Conservation (phyloP, 1,140 invertebrate genomes). For the Drosophila lacertosa region DNA sequence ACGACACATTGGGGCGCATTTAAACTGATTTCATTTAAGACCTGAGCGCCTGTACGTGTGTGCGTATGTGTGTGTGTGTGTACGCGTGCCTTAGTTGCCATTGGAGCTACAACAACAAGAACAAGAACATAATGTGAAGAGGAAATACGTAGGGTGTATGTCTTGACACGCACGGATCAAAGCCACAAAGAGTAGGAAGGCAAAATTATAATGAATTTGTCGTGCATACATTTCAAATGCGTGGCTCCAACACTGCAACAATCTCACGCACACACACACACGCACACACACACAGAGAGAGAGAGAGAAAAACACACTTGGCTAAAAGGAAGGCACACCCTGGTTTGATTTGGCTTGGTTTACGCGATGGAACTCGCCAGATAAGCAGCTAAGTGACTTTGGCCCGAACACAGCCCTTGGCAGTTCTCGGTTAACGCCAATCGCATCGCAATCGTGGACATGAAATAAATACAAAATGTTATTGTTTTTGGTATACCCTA, state of each 20-base stretch:
- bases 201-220: constrained; percentile 80
- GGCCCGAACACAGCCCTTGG: constrained; percentile 33
- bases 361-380: constrained; percentile 51
- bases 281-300: constrained; percentile 45
- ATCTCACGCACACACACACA: constrained; percentile 15
- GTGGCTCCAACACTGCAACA: constrained; percentile 32
- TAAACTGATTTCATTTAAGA: constrained; percentile 76
- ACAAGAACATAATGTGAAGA: constrained; percentile 22
- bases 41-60: constrained; percentile 31
- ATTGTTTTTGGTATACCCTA: constrained; percentile 29
- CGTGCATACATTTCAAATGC: constrained; percentile 59
- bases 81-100: constrained; percentile 16
- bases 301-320: neutral
- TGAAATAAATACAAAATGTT: constrained; percentile 58
- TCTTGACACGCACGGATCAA: constrained; percentile 72
- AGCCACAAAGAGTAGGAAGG: constrained; percentile 30
- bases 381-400: constrained; percentile 78
- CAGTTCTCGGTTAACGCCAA: constrained; percentile 23
- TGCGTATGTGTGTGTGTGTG: constrained; percentile 16
- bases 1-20: constrained; percentile 80
- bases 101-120: constrained; percentile 22
- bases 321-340: constrained; percentile 9
- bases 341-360: constrained; percentile 65
- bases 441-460: constrained; percentile 36
- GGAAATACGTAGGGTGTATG: constrained; percentile 62